phyloP scores from a whole-genome alignment of 2,113 vertebrate genomes.

The Bucco capensis region DNA sequence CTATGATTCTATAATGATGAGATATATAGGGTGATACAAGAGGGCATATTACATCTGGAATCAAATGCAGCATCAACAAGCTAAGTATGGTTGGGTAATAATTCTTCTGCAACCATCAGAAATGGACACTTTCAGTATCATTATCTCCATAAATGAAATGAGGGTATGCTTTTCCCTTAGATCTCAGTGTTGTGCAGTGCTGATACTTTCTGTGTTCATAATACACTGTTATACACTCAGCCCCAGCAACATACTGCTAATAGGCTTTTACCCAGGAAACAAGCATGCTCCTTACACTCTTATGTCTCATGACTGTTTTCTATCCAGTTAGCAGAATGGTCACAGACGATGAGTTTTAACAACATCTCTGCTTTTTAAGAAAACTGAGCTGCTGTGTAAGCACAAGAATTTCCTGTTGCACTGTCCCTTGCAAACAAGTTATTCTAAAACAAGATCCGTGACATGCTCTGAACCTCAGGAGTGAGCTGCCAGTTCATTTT shows the following conservation, averaged over 20 bases:
- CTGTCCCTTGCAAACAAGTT: constrained; percentile 22
- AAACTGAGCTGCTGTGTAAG: neutral
- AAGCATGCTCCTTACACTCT: neutral
- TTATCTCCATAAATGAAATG: neutral
- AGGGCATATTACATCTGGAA: neutral
- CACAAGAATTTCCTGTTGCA: constrained; percentile 12
- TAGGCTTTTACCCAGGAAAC: neutral
- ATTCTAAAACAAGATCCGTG: constrained; percentile 11
- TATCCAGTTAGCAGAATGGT: neutral
- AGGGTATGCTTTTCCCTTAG: neutral
- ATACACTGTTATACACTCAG: neutral
- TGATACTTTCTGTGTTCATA: neutral
- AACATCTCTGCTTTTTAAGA: constrained; percentile 12
- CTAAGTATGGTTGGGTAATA: neutral
- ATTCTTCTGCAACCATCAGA: neutral
- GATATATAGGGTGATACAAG: neutral
- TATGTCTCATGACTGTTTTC: neutral
- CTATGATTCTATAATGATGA: neutral
- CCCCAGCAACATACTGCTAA: neutral
- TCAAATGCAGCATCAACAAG: neutral
- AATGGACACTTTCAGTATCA: neutral
- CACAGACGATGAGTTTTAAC: neutral
- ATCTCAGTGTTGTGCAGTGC: neutral
- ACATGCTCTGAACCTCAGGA: neutral
- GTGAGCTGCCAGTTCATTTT: constrained; percentile 8